These are phyloP conservation scores for Heliconius erato DNA, from an alignment of 2,888 invertebrate species.

Conservation along the genomic window DNA sequence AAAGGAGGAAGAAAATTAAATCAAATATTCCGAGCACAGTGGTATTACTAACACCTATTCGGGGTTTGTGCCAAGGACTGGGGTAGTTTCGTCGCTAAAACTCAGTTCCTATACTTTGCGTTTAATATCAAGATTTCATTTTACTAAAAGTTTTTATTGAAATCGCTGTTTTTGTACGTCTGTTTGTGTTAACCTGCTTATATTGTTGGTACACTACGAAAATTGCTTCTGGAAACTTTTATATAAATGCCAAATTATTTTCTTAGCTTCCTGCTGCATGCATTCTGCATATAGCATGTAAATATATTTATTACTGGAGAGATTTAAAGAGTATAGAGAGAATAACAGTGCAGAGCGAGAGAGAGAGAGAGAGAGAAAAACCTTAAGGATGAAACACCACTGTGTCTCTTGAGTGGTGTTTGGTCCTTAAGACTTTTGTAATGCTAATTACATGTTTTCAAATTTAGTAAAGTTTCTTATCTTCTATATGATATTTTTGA, in stretches of 20 bases:
- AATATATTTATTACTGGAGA: background rate
- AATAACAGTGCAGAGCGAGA: too few relatives aligned
- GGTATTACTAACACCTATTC: slow-evolving; percentile 25
- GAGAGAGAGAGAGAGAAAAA: too few relatives aligned
- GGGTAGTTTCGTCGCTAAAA: slow-evolving; percentile 15
- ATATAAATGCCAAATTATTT: background rate
- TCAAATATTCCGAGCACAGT: slow-evolving; percentile 25
- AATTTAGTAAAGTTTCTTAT: too few relatives aligned
- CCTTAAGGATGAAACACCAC: too few relatives aligned
- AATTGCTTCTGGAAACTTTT: background rate
- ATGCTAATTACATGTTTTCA: too few relatives aligned
- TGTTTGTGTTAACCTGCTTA: background rate
- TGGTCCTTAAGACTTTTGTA: too few relatives aligned
- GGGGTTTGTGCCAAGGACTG: slow-evolving; percentile 20
- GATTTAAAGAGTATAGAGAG: too few relatives aligned
- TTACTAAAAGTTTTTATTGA: slow-evolving; percentile 29
- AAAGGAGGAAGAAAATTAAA: slow-evolving; percentile 20
- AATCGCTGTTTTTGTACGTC: background rate
- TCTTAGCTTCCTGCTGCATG: background rate
- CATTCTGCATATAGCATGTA: background rate
- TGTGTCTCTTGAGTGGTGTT: too few relatives aligned
- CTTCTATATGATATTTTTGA: too few relatives aligned
- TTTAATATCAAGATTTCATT: slow-evolving; percentile 24
- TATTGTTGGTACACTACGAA: background rate
- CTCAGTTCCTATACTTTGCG: slow-evolving; percentile 8